These are phyloP conservation scores for Nasua narica DNA, from an alignment of 2,797 vertebrate species.

Conservation along the genomic window DNA sequence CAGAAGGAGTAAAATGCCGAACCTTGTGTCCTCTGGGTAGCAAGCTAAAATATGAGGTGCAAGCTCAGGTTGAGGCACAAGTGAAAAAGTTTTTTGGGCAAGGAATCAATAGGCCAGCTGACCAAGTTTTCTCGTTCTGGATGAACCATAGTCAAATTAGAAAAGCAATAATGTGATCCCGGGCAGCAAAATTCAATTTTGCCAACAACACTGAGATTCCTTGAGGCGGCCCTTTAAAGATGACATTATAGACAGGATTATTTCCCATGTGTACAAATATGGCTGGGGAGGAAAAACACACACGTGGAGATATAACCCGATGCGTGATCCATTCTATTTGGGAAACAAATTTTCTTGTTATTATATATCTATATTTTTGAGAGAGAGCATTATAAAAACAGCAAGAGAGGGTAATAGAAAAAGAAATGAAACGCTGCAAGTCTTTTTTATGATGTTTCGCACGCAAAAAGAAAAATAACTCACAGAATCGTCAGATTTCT, in stretches of 20 bases:
- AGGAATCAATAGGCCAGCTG: slow-evolving; percentile 39
- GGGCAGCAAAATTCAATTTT: slow-evolving; percentile 64
- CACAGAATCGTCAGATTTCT: slow-evolving; percentile 16
- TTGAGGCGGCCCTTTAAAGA: slow-evolving; percentile 68
- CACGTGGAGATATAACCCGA: background rate
- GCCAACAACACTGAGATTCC: slow-evolving; percentile 48
- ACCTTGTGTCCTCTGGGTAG: background rate
- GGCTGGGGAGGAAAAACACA: background rate
- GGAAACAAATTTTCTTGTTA: slow-evolving; percentile 57
- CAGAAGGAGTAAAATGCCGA: background rate
- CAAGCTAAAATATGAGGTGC: slow-evolving; percentile 47
- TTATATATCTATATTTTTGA: slow-evolving; percentile 61
- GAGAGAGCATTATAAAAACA: slow-evolving; percentile 63
- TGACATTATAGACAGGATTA: slow-evolving; percentile 59
- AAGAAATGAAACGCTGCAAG: slow-evolving; percentile 34
- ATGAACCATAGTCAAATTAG: slow-evolving; percentile 58
- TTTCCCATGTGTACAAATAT: slow-evolving; percentile 61
- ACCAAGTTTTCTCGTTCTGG: slow-evolving; percentile 44
- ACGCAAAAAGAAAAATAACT: slow-evolving; percentile 44
- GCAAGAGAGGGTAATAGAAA: slow-evolving; percentile 45
- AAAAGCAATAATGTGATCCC: slow-evolving; percentile 65
- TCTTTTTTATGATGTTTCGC: slow-evolving; percentile 42
- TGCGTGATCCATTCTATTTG: slow-evolving; percentile 29
- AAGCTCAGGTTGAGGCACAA: slow-evolving; percentile 51
- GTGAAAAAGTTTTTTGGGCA: slow-evolving; percentile 6